phyloP scores from a whole-genome alignment of 2,888 invertebrate genomes.

The Nomada ruficornis region DNA sequence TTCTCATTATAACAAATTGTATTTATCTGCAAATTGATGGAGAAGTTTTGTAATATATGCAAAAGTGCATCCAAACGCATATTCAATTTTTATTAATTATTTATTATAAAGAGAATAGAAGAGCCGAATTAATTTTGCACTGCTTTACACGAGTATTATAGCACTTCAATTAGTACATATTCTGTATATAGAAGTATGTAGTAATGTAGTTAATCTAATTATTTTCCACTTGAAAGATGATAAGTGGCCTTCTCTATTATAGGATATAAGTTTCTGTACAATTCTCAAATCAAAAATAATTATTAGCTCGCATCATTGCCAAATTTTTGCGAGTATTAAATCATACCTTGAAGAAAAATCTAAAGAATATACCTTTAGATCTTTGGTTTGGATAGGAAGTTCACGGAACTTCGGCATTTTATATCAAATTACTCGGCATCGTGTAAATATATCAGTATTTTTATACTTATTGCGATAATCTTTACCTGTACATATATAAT shows the following conservation, averaged over 20 bases:
- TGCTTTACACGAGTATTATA: not conserved
- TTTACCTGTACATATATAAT: constrained; percentile 48
- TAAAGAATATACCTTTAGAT: constrained; percentile 11
- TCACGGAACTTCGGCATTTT: constrained; percentile 8
- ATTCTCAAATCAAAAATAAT: constrained; percentile 40
- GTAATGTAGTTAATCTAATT: constrained; percentile 42
- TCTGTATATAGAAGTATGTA: constrained; percentile 48
- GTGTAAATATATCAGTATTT: constrained; percentile 58
- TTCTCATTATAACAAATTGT: constrained; percentile 3
- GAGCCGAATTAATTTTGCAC: constrained; percentile 13
- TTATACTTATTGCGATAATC: constrained; percentile 43
- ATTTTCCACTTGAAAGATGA: constrained; percentile 37
- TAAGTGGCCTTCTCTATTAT: constrained; percentile 26
- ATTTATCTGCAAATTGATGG: not conserved
- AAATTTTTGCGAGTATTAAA: constrained; percentile 12
- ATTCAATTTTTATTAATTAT: constrained; percentile 11
- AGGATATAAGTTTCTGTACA: constrained; percentile 28
- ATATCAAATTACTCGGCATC: constrained; percentile 20
- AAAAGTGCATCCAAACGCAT: too few species aligned
- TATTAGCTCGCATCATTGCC: constrained; percentile 28
- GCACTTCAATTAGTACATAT: constrained; percentile 2
- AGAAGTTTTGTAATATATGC: not conserved
- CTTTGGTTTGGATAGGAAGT: constrained; percentile 10
- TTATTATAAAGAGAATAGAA: constrained; percentile 18
- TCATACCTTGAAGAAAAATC: constrained; percentile 7